phyloP scores from a whole-genome alignment of 2,113 vertebrate species.

The Solea senegalensis region DNA sequence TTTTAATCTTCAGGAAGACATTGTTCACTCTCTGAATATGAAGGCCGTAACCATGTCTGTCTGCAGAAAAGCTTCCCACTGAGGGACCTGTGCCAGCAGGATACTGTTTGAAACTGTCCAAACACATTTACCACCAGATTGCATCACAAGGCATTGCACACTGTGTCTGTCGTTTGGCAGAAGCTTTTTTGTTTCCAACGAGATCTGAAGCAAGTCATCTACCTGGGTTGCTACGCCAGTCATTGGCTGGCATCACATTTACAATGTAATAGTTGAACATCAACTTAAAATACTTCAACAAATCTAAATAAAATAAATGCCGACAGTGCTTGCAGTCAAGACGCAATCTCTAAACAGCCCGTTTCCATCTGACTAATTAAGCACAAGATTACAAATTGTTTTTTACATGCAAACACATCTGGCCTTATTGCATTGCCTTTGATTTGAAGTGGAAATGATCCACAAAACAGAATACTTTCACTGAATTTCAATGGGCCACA shows the following conservation, averaged over 20 bases:
- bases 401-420: slow-evolving; percentile 13
- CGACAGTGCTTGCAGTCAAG: neutral
- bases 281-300: neutral
- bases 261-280: neutral
- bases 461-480: slow-evolving; percentile 40
- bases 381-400: neutral
- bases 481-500: slow-evolving; percentile 27
- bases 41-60: slow-evolving; percentile 3
- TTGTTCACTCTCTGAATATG: slow-evolving; percentile 2
- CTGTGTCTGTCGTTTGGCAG: neutral
- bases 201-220: neutral
- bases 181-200: slow-evolving; percentile 1
- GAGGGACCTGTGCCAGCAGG: neutral
- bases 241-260: neutral
- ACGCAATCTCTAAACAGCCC: neutral
- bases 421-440: slow-evolving; percentile 30
- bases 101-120: slow-evolving; percentile 9
- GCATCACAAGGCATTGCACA: neutral
- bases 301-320: neutral
- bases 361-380: neutral
- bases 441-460: slow-evolving; percentile 55
- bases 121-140: slow-evolving; percentile 15
- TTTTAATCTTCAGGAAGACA: slow-evolving; percentile 5
- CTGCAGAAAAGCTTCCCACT: neutral
- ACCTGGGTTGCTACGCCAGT: neutral